Base-by-base conservation (phyloP, 2,113 vertebrate genomes). In the Mus pahari region DNA sequence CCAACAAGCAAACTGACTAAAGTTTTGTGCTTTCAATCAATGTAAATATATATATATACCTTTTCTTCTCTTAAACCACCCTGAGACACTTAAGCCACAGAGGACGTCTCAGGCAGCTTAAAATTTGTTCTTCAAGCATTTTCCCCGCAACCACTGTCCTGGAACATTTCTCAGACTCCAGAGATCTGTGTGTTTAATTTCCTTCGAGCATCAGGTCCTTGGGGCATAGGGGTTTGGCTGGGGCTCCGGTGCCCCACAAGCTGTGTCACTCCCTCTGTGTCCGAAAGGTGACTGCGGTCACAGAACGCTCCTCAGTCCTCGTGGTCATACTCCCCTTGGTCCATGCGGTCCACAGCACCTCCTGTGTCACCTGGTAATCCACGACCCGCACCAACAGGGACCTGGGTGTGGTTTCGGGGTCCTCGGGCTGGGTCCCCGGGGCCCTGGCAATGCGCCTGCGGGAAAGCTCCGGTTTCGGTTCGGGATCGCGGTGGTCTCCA, bases 321-420 rank as follows among this genome's bases (percentile, higher is more conserved):
- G 62, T 89, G 82, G 97, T 96, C 96, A 94, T 22, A 22, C 3
- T 50, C 2, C 97, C 97, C 89, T 39, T 62, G 8, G 86, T 68
- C 96, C 97, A 97, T 4, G 73, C 78, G 24, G 92, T 88, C 22
- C 31, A 31, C 86, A 50, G 86, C 78, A 98, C 94, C n/a, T 97
- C 97, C 7, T 91, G 77, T 0, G 97, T 97, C 73, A 60, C 83
- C 28, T 96, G 89, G 48, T 95, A 97, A 24, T 98, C 97, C 94
- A 90, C 68, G 26, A 98, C 92, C 62, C 97, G 92, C 92, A 98
- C 97, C 1, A 98, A 94, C 82, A 98, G 26, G 0, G 96, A 45
- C 28, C 11, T 82, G 53, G 92, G 26, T 0, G 81, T 24, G 36
- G 81, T 73, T 6, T 81, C 68, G 22, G 89, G 11, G 86, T 39